Evolutionary conservation across 2,113 vertebrate species (phyloP).

Genomic region (Opisthocomus hoazin): DNA sequence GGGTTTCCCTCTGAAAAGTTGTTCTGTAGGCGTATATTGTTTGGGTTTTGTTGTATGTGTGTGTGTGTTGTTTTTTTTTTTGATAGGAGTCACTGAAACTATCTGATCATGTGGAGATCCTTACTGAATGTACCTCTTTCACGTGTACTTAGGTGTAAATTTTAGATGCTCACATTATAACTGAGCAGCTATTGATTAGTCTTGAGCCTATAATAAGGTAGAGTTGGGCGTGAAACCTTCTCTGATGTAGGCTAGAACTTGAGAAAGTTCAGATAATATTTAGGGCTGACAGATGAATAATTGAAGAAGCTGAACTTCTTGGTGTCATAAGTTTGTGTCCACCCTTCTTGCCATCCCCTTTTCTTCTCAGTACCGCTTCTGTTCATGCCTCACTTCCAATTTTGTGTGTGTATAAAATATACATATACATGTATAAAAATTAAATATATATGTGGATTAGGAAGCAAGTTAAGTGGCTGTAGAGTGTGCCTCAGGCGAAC

Average conservation of each 20-base stretch:
- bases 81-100: neutral
- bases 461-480: neutral
- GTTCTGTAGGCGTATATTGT: neutral
- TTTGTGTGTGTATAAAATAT: neutral
- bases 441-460: neutral
- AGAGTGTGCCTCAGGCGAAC: neutral
- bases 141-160: neutral
- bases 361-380: neutral
- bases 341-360: neutral
- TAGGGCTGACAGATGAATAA: neutral
- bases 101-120: neutral
- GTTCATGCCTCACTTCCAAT: neutral
- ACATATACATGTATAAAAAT: neutral
- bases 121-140: neutral
- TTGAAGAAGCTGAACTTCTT: neutral
- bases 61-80: too few relatives aligned
- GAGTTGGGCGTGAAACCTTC: neutral
- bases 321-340: neutral
- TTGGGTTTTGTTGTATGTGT: neutral
- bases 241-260: neutral
- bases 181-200: neutral
- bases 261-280: neutral
- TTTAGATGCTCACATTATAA: neutral
- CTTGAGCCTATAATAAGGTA: neutral
- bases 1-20: neutral